Conservation (phyloP, 2,113 vertebrate genomes). For the Pterocles orientalis region DNA sequence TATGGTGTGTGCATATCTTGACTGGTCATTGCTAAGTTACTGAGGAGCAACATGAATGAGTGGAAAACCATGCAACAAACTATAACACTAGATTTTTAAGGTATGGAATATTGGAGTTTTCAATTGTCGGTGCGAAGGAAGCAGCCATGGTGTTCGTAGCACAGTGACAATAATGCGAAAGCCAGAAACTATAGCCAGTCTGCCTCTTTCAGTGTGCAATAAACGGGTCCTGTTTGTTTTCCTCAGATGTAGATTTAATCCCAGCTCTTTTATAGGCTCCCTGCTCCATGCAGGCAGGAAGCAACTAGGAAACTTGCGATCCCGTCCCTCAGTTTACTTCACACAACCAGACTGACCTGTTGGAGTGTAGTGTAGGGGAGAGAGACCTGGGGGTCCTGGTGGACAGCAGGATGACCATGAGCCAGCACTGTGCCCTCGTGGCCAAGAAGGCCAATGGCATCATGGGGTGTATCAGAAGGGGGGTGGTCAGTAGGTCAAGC, state of each 20-base stretch:
- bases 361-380: no score
- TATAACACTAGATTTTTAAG: slow-evolving; percentile 67
- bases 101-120: slow-evolving; percentile 68
- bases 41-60: slow-evolving; percentile 76
- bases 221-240: slow-evolving; percentile 24
- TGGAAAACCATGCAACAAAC: slow-evolving; percentile 73
- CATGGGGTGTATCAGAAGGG: no score
- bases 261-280: not conserved
- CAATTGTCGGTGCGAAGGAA: slow-evolving; percentile 29
- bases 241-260: slow-evolving; percentile 47
- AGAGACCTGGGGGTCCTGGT: no score
- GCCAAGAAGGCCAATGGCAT: no score
- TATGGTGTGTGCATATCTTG: slow-evolving; percentile 85
- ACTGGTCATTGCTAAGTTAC: slow-evolving; percentile 87
- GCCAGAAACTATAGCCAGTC: slow-evolving; percentile 23
- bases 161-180: slow-evolving; percentile 35
- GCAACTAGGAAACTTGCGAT: slow-evolving; percentile 31
- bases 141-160: slow-evolving; percentile 51
- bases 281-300: not conserved
- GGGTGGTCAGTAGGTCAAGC: no score
- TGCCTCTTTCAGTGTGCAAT: slow-evolving; percentile 34
- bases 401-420: no score
- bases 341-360: not conserved
- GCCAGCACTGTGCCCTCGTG: no score
- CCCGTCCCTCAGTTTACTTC: not conserved